A percentile compares a stretch with the other conserved stretches of the same genome.
Evolutionary conservation across 2,888 invertebrate genomes (phyloP).

Genomic region (Linnaemya tessellans): DNA sequence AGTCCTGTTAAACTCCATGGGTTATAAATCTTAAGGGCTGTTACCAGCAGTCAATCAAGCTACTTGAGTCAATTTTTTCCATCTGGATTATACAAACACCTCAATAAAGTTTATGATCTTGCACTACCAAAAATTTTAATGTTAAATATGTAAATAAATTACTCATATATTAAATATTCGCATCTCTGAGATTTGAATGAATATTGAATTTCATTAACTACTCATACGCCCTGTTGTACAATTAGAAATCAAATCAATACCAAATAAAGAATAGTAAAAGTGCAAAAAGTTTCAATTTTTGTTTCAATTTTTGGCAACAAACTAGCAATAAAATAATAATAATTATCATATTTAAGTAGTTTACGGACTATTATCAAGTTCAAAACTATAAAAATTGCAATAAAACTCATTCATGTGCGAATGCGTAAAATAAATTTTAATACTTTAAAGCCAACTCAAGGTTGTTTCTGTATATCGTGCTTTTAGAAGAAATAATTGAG

Average conservation of each 20-base stretch:
- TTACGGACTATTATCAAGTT: slow-evolving; percentile 58
- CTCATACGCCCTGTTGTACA: slow-evolving; percentile 35
- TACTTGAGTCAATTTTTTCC: too few species aligned
- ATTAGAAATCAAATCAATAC: not conserved
- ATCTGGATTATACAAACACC: too few species aligned
- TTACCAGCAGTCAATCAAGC: too few species aligned
- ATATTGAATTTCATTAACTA: not conserved
- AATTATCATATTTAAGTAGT: slow-evolving; percentile 6
- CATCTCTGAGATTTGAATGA: not conserved
- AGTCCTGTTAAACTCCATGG: too few species aligned
- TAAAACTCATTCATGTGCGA: slow-evolving; percentile 54
- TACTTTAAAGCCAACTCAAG: slow-evolving; percentile 39
- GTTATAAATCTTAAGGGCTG: too few species aligned
- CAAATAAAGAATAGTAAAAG: not conserved
- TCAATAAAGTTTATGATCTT: too few species aligned
- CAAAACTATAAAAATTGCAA: slow-evolving; percentile 58
- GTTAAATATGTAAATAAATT: too few species aligned
- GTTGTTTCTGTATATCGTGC: slow-evolving; percentile 17
- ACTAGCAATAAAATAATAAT: not conserved
- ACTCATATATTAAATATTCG: not conserved
- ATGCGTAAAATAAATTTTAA: slow-evolving; percentile 52
- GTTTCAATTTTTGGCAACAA: slow-evolving; percentile 30
- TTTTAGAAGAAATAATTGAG: not conserved
- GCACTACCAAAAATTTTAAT: too few species aligned
- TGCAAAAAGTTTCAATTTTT: not conserved